Base-by-base conservation (phyloP, 2,888 invertebrate species). In the Drosophila neonasuta region DNA sequence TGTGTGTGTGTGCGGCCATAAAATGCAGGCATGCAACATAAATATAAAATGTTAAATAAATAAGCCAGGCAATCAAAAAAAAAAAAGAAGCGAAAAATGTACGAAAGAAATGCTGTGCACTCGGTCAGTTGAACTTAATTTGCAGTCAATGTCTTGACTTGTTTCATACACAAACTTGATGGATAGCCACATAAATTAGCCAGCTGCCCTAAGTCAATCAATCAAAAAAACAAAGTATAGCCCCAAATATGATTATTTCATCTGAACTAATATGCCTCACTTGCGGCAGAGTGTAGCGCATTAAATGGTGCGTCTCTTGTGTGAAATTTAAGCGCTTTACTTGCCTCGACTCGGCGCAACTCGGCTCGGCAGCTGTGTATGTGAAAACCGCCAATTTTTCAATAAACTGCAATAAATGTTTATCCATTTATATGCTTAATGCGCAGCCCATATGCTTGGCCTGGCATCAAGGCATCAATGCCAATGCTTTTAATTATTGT, bases 351-450 rank as follows among this genome's bases (percentile, higher is more conserved):
- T 24, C 36, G 11, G 46, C 65, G 24, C 24, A 24, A 1, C 24
- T 24, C 24, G 24, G 24, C 24, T 24, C 24, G 24, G 24, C 24
- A 24, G 24, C 24, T 24, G 24, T 32, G 50, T 51, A 51, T 30
- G 58, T 80, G 71, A 83, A 78, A 86, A 85, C 87, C 87, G 72
- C 74, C 83, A 87, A 83, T 83, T 83, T 83, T 83, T 83, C 88
- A 83, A 83, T 83, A 83, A 83, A 84, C 71, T 83, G 88, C 86
- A 87, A 83, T 86, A 87, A 83, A 86, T 86, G 79, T 86, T 86
- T 73, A 85, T 74, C 77, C 87, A 87, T 81, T 87, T 87, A 82
- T 79, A 82, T 70, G 83, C 78, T 76, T 73, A 73, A 76, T 81
- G 65, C 62, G 71, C 56, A 62, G 58, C 45, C 61, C 62, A 67